Base-by-base conservation (phyloP, 2,888 invertebrate species). In the Antitype chi region DNA sequence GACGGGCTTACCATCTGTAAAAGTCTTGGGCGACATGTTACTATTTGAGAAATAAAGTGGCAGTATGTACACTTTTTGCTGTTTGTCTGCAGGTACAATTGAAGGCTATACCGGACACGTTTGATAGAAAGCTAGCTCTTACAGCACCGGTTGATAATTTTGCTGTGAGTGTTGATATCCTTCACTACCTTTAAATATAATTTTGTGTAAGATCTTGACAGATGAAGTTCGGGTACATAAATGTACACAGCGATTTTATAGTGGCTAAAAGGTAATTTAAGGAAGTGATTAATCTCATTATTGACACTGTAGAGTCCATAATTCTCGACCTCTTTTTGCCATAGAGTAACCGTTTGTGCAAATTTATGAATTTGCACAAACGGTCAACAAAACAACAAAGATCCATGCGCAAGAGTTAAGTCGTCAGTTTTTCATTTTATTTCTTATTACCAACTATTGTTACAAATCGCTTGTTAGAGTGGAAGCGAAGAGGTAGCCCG, bases 171-270 rank as follows among this genome's bases (percentile, higher is more conserved):
- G 9, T 47, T 53, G 20, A 20, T 52, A 8, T 53, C 53, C 23
- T 53, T 53, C n/a, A n/a, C 62, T 63, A 38, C 13, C 17, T 55
- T 25, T 23, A 4, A 38, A 32, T 28, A 25, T 47, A 1, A 25
- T 32, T 47, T 32, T 17, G n/a, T 70, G 9, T 60, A 52, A 67
- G 57, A 78, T 68, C 38, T 60, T 63, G 67, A 59, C 71, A 57
- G 53, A 67, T 78, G 23, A 49, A 38, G 53, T n/a, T 20, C n/a
- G 13, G 8, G 23, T 52, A 38, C 13, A n/a, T 38, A 66, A 25
- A 60, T 8, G 6, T 20, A 28, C 9, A 23, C 1, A 32, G 15
- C 25, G 28, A 38, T 49, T 25, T 38, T 20, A 38, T 1, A 55
- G 28, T 64, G 55, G 32, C 55, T 55, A 38, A 32, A n/a, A 17